A percentile compares a stretch with the other conserved stretches of the same genome.
Evolutionary conservation across 53 echinoderm and acorn worm genomes (phyloP).

Genomic region (Apostichopus leukothele): DNA sequence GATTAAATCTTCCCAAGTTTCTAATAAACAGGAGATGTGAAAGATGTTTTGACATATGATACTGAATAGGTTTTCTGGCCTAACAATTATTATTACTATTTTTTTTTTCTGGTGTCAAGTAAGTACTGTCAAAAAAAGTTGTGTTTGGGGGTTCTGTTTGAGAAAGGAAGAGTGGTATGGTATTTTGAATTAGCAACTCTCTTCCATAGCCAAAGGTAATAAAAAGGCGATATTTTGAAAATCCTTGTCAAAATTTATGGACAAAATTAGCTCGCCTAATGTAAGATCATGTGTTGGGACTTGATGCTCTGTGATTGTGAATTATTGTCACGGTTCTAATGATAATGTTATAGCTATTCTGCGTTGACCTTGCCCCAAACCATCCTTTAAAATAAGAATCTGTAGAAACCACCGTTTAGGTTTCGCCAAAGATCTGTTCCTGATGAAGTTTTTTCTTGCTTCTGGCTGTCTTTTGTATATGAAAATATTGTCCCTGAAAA

Average conservation of each 20-base stretch:
- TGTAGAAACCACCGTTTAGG: constrained; percentile 1
- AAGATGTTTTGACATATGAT: constrained; percentile 14
- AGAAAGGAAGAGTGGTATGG: constrained; percentile 4
- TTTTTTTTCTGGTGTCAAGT: neutral
- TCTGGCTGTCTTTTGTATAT: constrained; percentile 30
- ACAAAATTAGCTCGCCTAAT: constrained; percentile 38
- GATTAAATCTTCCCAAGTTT: neutral
- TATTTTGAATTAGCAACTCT: neutral
- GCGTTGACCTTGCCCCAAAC: constrained; percentile 33
- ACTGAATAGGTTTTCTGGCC: neutral
- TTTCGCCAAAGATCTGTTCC: constrained; percentile 31
- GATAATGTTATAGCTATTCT: constrained; percentile 30
- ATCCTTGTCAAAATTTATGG: constrained; percentile 42
- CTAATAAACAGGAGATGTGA: neutral
- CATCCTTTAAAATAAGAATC: constrained; percentile 16
- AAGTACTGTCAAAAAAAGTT: neutral
- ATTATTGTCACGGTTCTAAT: constrained; percentile 43
- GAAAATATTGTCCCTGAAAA: constrained; percentile 41
- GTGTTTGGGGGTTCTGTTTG: neutral
- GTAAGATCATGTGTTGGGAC: constrained; percentile 44
- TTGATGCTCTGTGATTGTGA: constrained; percentile 39
- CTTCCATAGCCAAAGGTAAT: neutral
- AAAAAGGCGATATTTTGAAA: constrained; percentile 28
- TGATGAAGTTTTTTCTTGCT: neutral
- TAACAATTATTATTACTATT: neutral